phyloP scores from a whole-genome alignment of 2,888 invertebrate genomes.

The Lasioglossum vierecki region DNA sequence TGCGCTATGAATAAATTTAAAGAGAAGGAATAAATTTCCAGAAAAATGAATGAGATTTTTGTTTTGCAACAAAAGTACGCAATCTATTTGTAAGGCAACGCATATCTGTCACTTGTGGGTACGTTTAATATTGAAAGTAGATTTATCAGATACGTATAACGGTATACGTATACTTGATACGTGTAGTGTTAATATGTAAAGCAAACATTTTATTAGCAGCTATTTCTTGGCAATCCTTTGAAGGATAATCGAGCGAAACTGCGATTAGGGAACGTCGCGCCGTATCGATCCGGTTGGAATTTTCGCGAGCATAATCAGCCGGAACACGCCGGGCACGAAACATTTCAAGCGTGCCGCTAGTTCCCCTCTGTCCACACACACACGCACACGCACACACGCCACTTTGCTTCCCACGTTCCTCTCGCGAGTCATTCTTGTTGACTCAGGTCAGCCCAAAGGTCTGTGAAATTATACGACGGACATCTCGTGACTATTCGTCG shows the following conservation, averaged over 20 bases:
- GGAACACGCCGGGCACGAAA: slow-evolving; percentile 32
- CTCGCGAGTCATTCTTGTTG: slow-evolving; percentile 62
- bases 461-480: slow-evolving; percentile 70
- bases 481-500: slow-evolving; percentile 64
- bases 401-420: slow-evolving; percentile 68
- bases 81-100: background rate
- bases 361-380: slow-evolving; percentile 58
- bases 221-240: background rate
- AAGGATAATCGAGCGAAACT: background rate
- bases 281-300: slow-evolving; percentile 4
- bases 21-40: background rate
- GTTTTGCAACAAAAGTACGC: background rate
- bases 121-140: background rate
- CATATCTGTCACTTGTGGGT: background rate
- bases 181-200: background rate
- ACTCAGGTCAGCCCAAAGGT: slow-evolving; percentile 71
- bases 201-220: background rate
- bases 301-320: background rate
- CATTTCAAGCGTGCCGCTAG: slow-evolving; percentile 44
- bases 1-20: background rate
- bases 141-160: background rate
- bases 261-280: background rate
- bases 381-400: slow-evolving; percentile 62
- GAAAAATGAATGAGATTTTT: background rate
- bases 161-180: background rate